Evolutionary conservation across 2,113 vertebrate genomes (phyloP).

Genomic region (Archilochus colubris): DNA sequence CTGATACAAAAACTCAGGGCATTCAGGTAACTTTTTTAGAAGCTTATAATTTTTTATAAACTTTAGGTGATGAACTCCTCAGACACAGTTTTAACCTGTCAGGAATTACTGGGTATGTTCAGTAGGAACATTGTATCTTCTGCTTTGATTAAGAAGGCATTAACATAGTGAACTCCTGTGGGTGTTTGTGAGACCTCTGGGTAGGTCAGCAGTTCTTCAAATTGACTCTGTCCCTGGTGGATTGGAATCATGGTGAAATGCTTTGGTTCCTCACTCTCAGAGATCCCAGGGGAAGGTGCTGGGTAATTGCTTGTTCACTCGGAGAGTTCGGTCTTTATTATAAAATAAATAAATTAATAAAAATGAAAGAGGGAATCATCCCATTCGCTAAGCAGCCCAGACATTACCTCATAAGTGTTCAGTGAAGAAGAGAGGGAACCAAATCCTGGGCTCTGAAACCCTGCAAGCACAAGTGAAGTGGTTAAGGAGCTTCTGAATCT

Average conservation of each 20-base stretch:
- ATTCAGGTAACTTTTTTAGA: background rate
- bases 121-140: background rate
- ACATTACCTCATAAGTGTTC: background rate
- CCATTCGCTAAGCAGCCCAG: slow-evolving; percentile 21
- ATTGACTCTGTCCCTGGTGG: background rate
- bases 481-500: background rate
- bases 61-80: background rate
- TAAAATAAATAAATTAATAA: slow-evolving; percentile 59
- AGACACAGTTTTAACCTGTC: background rate
- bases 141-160: slow-evolving; percentile 22
- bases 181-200: background rate
- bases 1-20: background rate
- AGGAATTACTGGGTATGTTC: background rate
- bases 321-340: slow-evolving; percentile 43
- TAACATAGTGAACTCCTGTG: slow-evolving; percentile 15
- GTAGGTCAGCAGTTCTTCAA: slow-evolving; percentile 24
- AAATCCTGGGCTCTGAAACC: background rate
- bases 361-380: slow-evolving; percentile 41
- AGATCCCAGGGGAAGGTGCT: slow-evolving; percentile 51
- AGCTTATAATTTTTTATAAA: background rate
- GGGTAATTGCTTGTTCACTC: slow-evolving; percentile 54
- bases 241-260: slow-evolving; percentile 45
- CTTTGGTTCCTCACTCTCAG: slow-evolving; percentile 24
- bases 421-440: background rate
- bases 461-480: background rate